These are phyloP conservation scores for Setipinna tenuifilis DNA, from an alignment of 2,797 vertebrate genomes.

Conservation along the genomic window DNA sequence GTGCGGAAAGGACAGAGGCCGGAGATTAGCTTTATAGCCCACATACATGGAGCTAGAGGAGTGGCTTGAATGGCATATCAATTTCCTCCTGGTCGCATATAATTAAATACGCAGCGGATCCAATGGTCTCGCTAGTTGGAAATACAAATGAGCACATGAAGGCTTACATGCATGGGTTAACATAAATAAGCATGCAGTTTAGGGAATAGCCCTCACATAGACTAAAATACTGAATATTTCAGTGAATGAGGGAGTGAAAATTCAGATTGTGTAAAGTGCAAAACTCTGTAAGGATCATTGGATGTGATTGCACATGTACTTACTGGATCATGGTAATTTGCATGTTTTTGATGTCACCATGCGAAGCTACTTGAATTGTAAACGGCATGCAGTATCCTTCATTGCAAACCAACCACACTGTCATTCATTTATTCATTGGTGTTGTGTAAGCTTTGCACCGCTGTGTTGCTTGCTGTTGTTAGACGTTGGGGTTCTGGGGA, in stretches of 20 bases:
- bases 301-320: neutral
- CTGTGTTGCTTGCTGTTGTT: too few relatives aligned
- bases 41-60: neutral
- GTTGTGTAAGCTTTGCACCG: too few relatives aligned
- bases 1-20: constrained; percentile 58
- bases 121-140: neutral
- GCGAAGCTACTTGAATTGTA: neutral
- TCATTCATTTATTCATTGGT: too few relatives aligned
- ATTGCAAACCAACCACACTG: neutral
- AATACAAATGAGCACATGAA: too few relatives aligned
- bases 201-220: too few relatives aligned
- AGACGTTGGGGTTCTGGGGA: too few relatives aligned
- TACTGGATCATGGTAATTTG: neutral
- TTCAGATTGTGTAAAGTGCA: too few relatives aligned
- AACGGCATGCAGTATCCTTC: neutral
- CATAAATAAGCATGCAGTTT: too few relatives aligned
- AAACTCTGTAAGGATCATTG: too few relatives aligned
- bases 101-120: neutral
- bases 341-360: neutral
- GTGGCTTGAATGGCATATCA: neutral
- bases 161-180: too few relatives aligned
- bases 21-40: constrained; percentile 57
- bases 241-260: too few relatives aligned
- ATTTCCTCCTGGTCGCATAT: neutral
- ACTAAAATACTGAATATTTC: too few relatives aligned